phyloP scores from a whole-genome alignment of 2,888 invertebrate genomes.

The Microplitis deprimator region DNA sequence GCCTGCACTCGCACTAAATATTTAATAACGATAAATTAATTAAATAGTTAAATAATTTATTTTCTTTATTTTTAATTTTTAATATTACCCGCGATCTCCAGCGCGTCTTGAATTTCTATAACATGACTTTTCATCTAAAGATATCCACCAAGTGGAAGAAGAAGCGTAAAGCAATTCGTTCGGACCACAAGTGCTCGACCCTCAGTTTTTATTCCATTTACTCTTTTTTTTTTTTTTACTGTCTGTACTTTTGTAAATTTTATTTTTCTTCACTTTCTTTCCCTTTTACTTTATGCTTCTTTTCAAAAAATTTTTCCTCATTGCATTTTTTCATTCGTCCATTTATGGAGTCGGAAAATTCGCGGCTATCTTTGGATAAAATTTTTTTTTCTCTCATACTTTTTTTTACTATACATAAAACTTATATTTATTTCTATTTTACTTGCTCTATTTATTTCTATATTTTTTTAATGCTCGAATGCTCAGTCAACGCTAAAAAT shows the following conservation, averaged over 20 bases:
- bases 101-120: constrained; percentile 19
- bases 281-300: too few species aligned
- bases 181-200: constrained; percentile 39
- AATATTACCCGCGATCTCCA: background rate
- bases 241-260: background rate
- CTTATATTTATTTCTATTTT: background rate
- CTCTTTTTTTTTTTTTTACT: constrained; percentile 25
- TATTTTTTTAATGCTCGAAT: constrained; percentile 17
- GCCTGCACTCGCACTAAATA: too few species aligned
- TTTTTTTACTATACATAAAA: constrained; percentile 11
- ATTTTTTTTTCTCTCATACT: background rate
- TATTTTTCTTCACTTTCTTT: constrained; percentile 16
- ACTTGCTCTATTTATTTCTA: constrained; percentile 11
- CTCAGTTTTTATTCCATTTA: constrained; percentile 29
- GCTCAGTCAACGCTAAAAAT: constrained; percentile 38
- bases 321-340: constrained; percentile 6
- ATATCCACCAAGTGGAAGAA: constrained; percentile 38
- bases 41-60: background rate
- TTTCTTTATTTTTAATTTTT: constrained; percentile 28
- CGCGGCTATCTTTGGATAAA: constrained; percentile 29
- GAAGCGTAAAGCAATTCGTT: constrained; percentile 42
- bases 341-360: constrained; percentile 39
- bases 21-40: too few species aligned
- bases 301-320: too few species aligned
- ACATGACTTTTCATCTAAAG: constrained; percentile 37